Conservation (phyloP, 2,888 invertebrate species). For the Melinopterus prodromus region DNA sequence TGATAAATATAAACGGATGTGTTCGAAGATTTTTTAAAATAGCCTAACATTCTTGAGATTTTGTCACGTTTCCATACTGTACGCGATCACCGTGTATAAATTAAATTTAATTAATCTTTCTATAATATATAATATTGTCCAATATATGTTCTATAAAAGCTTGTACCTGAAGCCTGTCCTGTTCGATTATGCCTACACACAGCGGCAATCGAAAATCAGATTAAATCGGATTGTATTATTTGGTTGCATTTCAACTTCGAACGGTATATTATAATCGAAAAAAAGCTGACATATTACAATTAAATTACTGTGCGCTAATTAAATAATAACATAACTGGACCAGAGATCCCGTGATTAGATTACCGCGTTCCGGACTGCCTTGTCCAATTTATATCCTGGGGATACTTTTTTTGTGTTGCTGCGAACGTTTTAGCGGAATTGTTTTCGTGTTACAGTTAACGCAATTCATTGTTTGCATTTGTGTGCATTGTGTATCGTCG, state of each 20-base stretch:
- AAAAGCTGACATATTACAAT: not conserved
- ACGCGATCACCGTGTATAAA: too few relatives aligned
- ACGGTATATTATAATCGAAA: not conserved
- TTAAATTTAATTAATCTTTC: too few relatives aligned
- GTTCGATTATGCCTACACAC: too few relatives aligned
- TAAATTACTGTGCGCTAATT: not conserved
- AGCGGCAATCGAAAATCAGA: not conserved
- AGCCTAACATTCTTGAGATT: too few relatives aligned
- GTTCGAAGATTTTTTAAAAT: too few relatives aligned
- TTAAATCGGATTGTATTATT: not conserved
- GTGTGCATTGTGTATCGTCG: not conserved
- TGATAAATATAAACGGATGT: too few relatives aligned
- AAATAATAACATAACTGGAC: not conserved
- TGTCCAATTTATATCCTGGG: not conserved
- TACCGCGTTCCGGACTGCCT: not conserved
- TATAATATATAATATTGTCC: too few relatives aligned
- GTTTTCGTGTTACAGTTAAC: slow-evolving; percentile 4
- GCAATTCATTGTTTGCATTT: not conserved
- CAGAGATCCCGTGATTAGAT: not conserved
- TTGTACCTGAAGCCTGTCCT: too few relatives aligned
- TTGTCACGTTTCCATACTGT: too few relatives aligned
- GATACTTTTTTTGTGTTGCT: not conserved
- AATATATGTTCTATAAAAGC: too few relatives aligned
- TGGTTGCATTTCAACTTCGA: not conserved
- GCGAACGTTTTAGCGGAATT: not conserved